Conservation (phyloP, 1,140 invertebrate species). For the Nautilus pompilius region DNA sequence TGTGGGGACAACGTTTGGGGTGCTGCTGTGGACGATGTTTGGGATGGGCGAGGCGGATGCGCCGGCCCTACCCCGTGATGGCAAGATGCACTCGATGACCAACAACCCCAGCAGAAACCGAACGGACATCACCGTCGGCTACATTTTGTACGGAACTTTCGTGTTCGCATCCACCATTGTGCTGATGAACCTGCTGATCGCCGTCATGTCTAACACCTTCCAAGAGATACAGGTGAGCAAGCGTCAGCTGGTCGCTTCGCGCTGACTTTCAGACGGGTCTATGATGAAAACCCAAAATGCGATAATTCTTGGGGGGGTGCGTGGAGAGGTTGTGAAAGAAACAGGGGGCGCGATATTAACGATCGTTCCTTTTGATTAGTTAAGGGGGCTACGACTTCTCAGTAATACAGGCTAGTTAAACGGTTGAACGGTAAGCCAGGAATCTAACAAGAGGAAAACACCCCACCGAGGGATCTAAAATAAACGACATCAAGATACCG, state of each 20-base stretch:
- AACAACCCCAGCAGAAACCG: conserved; percentile 20
- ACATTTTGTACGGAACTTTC: conserved; percentile 84
- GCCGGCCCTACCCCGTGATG: conserved; percentile 11
- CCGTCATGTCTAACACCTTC: conserved; percentile 99
- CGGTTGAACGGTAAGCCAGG: too few relatives aligned
- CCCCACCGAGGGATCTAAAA: too few relatives aligned
- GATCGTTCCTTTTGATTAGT: background rate
- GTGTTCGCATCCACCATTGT: conserved; percentile 95
- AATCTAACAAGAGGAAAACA: too few relatives aligned
- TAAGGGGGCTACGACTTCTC: too few relatives aligned
- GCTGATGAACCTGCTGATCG: conserved; percentile 96
- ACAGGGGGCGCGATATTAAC: background rate
- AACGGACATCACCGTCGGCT: conserved; percentile 13
- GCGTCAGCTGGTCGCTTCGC: background rate
- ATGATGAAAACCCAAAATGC: background rate
- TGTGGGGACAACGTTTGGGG: conserved; percentile 19
- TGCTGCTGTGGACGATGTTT: conserved; percentile 31
- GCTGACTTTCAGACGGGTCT: background rate
- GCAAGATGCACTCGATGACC: conserved; percentile 20
- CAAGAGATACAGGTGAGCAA: conserved; percentile 81
- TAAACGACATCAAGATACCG: too few relatives aligned
- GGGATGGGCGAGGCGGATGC: conserved; percentile 26
- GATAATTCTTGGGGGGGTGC: background rate
- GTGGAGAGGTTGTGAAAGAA: background rate
- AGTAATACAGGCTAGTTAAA: too few relatives aligned